Base-by-base conservation (phyloP, 2,113 vertebrate genomes). In the Myrmecophaga tridactyla region DNA sequence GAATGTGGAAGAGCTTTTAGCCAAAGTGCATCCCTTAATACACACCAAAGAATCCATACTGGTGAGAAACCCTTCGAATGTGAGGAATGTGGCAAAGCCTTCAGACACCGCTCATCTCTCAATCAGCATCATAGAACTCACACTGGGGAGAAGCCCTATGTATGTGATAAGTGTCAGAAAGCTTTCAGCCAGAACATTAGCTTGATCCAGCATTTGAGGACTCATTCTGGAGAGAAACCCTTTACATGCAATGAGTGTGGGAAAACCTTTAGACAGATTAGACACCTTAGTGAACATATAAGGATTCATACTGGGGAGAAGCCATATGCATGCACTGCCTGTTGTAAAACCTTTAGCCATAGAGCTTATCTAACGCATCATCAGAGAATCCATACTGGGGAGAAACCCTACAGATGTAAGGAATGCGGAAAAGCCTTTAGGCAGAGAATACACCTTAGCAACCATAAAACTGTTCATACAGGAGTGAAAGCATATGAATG, bases 21-120 rank as follows among this genome's bases (percentile, higher is more conserved):
- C 9, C 98, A 99, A 34, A 98, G 98, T 4, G 98, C 98, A 4
- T 99, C 98, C 65, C 98, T 98, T 41, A 97, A 85, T 13, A 98
- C 97, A 8, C 98, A 98, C 41, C 96, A 97, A 67, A 96, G 98
- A 83, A 98, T 97, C 73, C 98, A 98, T 46, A 98, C 98, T 31
- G 97, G 97, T 7, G 98, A 97, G 96, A 98, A 97, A 60, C 97
- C 97, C 9, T 98, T 97, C 83, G 92, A 94, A 77, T 98, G 96
- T 86, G 82, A 90, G 9, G 95, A 97, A 36, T 97, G 98, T 46
- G 96, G 96, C 21, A 98, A 97, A 97, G 41, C 95, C 84, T 98
- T 97, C 76, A 76, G 97, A 63, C 97, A 97, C 34, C 96, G 97
- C 31, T 97, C 97, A 7, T 98, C 97, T 41, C 96, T 98, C 41